Percentiles rank a stretch among this genome's conserved stretches.
Evolutionary conservation across 2,888 invertebrate species (phyloP).

Genomic region (Corbicula japonica): DNA sequence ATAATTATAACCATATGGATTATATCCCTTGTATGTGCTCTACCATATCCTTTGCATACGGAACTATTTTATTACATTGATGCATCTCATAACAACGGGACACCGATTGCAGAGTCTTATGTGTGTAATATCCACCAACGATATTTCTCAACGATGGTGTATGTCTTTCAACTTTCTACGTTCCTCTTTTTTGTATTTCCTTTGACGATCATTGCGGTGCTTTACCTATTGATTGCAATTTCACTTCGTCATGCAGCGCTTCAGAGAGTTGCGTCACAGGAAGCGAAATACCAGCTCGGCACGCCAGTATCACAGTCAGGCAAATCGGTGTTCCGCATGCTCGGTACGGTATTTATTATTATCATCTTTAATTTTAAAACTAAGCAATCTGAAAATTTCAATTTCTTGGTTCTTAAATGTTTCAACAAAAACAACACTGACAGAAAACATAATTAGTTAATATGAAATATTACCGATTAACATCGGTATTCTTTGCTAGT

Average conservation of each 20-base stretch:
- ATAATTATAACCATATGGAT: slow-evolving; percentile 95
- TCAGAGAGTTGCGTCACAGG: slow-evolving; percentile 67
- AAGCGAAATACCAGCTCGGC: slow-evolving; percentile 37
- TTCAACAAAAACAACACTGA: too few species aligned
- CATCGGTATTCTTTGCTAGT: too few species aligned
- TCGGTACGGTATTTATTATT: slow-evolving; percentile 70
- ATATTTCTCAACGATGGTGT: slow-evolving; percentile 74
- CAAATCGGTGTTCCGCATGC: slow-evolving; percentile 80
- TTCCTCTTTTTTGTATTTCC: slow-evolving; percentile 94
- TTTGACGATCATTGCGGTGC: slow-evolving; percentile 91
- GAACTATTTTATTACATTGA: slow-evolving; percentile 76
- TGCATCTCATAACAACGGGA: slow-evolving; percentile 42
- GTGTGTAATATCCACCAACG: slow-evolving; percentile 79
- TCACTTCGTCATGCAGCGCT: slow-evolving; percentile 75
- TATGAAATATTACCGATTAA: too few species aligned
- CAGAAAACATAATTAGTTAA: too few species aligned
- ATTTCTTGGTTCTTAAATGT: too few species aligned
- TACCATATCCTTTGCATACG: slow-evolving; percentile 84
- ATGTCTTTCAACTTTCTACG: slow-evolving; percentile 92
- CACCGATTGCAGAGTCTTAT: slow-evolving; percentile 75
- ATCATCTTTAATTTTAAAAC: background rate
- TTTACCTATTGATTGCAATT: slow-evolving; percentile 89
- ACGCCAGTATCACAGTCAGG: slow-evolving; percentile 65
- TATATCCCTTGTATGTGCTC: slow-evolving; percentile 91
- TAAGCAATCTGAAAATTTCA: too few species aligned